Conservation (phyloP, 2,797 vertebrate species). For the Siniperca scherzeri region DNA sequence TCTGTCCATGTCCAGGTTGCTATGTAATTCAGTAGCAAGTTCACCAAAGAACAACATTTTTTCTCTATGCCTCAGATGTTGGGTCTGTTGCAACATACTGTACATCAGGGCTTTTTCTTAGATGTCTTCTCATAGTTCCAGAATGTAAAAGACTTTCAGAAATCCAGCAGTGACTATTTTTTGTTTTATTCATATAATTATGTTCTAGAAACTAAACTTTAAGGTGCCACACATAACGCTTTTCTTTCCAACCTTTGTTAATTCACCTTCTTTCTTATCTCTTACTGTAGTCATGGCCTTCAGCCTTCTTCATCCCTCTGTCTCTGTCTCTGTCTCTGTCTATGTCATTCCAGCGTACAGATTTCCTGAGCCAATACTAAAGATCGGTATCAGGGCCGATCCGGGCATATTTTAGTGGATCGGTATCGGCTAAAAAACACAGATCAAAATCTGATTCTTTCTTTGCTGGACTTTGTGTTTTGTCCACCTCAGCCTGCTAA, state of each 20-base stretch:
- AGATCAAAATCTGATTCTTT: too few relatives aligned
- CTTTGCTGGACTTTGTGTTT: too few relatives aligned
- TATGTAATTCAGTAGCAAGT: constrained; percentile 7
- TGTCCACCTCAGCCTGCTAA: too few relatives aligned
- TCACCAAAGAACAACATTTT: constrained; percentile 8
- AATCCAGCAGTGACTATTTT: neutral
- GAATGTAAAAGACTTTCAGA: constrained; percentile 12
- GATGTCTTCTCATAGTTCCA: constrained; percentile 6
- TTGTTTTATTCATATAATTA: neutral
- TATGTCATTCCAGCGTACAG: neutral
- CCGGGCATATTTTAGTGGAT: neutral
- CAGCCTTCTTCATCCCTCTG: constrained; percentile 2
- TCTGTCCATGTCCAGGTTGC: neutral
- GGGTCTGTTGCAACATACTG: constrained; percentile 32
- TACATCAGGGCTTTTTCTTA: constrained; percentile 30
- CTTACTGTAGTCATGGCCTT: neutral
- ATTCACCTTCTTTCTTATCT: neutral
- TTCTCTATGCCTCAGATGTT: constrained; percentile 24
- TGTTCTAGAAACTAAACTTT: neutral
- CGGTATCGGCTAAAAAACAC: too few relatives aligned
- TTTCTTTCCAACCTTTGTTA: neutral
- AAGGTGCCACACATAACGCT: neutral
- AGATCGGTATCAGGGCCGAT: neutral
- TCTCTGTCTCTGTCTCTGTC: neutral
- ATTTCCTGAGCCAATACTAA: neutral